Base-by-base conservation (phyloP, 2,797 vertebrate species). In the Emydoidea blandingii region DNA sequence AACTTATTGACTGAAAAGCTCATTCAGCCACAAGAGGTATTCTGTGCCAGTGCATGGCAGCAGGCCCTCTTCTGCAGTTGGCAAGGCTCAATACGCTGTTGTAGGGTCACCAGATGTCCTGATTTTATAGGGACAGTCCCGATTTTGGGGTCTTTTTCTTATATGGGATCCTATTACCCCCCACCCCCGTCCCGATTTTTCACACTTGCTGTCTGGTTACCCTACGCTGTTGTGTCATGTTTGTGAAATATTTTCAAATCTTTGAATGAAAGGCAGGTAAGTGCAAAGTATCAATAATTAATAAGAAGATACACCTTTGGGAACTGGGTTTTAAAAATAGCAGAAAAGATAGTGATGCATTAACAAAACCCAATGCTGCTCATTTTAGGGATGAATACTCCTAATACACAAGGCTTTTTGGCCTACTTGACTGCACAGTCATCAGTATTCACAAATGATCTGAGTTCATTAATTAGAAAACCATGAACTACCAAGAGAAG, bases 201-300 rank as follows among this genome's bases (percentile, higher is more conserved):
- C 15, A 6, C 5, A 50, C 15, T 16, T 16, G 50, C 50, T 50
- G 50, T 50, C 15, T 50, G 50, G 50, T 50, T 14, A 50, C 15
- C 50, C 50, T 50, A 50, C 4, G 14, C 12, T 2, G 21, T 25
- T 62, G 47, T 90, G 84, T 79, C 34, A 81, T 91, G 89, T 52
- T 15, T 86, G 47, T 68, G 88, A 94, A 92, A 6, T 14, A 65
- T 94, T 95, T 94, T 91, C 78, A 90, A 81, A 92, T 47, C n/a
- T 76, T 88, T 88, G 86, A 5, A 65, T 95, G 72, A 83, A 94
- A 96, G 79, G 8, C 76, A 83, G 21, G 83, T 83, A 91, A 95
- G 34, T 31, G 12, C 23, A 27, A 65, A 87, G 2, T 23, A 90
- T 78, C 44, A 89, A 78, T 94, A 94, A 87, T 86, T 85, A 79